phyloP scores from a whole-genome alignment of 2,797 vertebrate genomes.

The Myotis myotis region DNA sequence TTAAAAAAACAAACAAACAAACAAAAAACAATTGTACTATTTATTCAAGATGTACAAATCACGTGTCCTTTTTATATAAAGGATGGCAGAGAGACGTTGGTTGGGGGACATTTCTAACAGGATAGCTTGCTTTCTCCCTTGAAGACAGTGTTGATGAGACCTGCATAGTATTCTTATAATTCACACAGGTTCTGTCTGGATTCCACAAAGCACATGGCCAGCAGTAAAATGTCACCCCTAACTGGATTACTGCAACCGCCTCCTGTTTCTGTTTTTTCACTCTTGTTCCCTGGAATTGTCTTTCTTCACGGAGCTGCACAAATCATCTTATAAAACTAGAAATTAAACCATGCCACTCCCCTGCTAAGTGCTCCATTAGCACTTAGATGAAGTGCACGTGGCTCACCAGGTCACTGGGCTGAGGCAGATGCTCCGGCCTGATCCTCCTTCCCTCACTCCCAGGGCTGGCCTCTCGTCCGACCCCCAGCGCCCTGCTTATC shows the following conservation, averaged over 20 bases:
- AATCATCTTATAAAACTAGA: not conserved
- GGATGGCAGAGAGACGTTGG: not conserved
- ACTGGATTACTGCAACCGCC: rapidly evolving
- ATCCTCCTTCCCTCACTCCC: not conserved
- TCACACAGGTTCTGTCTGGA: not conserved
- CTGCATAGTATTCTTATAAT: not conserved
- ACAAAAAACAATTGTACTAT: not conserved
- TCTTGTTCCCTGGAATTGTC: not conserved
- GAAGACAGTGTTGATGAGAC: not conserved
- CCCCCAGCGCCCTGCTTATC: not conserved
- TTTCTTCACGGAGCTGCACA: not conserved
- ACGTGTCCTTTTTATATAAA: not conserved
- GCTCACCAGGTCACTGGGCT: not conserved
- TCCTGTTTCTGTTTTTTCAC: not conserved
- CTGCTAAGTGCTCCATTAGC: not conserved
- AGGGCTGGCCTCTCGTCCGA: not conserved
- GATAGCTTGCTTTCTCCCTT: not conserved
- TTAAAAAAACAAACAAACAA: too few relatives aligned
- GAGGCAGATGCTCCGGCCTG: not conserved
- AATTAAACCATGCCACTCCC: not conserved
- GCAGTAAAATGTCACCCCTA: not conserved
- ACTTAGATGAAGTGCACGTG: not conserved
- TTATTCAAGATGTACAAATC: not conserved
- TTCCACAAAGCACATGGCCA: not conserved
- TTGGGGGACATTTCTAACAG: not conserved